Conservation (phyloP, 2,888 invertebrate genomes). For the Ectemnius continuus region DNA sequence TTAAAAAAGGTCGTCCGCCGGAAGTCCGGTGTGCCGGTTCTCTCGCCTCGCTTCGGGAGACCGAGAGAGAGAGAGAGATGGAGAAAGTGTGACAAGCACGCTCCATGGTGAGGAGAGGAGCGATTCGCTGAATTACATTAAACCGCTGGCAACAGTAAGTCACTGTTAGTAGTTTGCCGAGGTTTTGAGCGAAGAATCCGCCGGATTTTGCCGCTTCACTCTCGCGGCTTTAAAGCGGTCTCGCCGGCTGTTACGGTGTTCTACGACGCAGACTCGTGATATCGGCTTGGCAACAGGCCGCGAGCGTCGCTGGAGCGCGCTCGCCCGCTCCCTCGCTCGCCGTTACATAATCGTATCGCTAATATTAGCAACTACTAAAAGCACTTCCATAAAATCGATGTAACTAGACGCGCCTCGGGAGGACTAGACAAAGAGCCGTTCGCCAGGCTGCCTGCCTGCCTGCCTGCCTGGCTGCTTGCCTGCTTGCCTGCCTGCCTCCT, state of each 20-base stretch:
- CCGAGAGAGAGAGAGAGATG: too few species aligned
- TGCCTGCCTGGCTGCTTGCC: too few species aligned
- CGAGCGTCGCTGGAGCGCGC: slow-evolving; percentile 26
- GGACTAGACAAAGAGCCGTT: background rate
- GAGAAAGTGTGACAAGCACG: background rate
- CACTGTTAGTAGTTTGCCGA: background rate
- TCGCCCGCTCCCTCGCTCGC: slow-evolving; percentile 19
- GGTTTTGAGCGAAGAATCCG: background rate
- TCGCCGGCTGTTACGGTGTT: background rate
- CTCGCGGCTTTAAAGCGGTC: background rate
- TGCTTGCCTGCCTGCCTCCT: too few species aligned
- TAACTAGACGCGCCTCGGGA: slow-evolving; percentile 20
- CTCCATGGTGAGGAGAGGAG: background rate
- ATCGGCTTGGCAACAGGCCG: slow-evolving; percentile 37
- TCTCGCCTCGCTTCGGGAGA: too few species aligned
- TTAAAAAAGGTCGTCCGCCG: too few species aligned
- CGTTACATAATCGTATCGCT: slow-evolving; percentile 53
- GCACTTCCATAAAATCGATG: slow-evolving; percentile 40
- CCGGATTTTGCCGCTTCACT: background rate
- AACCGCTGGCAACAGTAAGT: slow-evolving; percentile 1
- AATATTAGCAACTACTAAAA: slow-evolving; percentile 47
- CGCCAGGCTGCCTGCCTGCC: background rate
- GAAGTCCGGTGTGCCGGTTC: too few species aligned
- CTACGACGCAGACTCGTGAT: slow-evolving; percentile 28
- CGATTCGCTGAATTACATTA: background rate